These are phyloP conservation scores for Drosophila barbarae DNA, from an alignment of 2,888 invertebrate genomes.

Conservation along the genomic window DNA sequence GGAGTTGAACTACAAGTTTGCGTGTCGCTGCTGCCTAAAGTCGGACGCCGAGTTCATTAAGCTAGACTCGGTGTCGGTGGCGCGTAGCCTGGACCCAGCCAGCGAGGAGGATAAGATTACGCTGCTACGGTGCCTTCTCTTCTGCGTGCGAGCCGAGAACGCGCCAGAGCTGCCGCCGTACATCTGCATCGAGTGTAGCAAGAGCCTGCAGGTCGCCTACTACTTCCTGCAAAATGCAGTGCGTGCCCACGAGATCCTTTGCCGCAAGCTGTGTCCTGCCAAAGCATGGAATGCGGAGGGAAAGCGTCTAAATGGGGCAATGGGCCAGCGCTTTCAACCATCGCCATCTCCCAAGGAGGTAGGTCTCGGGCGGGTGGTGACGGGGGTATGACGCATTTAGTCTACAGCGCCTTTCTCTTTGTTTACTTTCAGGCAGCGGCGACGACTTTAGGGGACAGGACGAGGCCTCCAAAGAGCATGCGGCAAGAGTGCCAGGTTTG, in stretches of 20 bases:
- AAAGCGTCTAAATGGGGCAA: slow-evolving; percentile 31
- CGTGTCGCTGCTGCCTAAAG: slow-evolving; percentile 74
- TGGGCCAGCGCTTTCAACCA: neutral
- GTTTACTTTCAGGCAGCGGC: neutral
- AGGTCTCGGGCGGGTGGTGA: slow-evolving; percentile 2
- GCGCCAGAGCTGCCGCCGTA: slow-evolving; percentile 59
- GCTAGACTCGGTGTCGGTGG: slow-evolving; percentile 61
- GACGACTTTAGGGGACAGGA: neutral
- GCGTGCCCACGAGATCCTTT: slow-evolving; percentile 72
- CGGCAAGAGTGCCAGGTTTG: slow-evolving; percentile 75
- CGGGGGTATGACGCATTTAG: neutral
- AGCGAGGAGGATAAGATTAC: slow-evolving; percentile 48
- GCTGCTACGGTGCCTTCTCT: slow-evolving; percentile 66
- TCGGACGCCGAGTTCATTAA: slow-evolving; percentile 69
- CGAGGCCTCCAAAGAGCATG: slow-evolving; percentile 27
- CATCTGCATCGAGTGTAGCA: slow-evolving; percentile 71
- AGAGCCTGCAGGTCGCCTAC: slow-evolving; percentile 69
- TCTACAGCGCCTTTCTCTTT: neutral
- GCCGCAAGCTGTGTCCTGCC: slow-evolving; percentile 54
- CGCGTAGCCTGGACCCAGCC: slow-evolving; percentile 31
- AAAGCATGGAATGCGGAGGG: slow-evolving; percentile 19
- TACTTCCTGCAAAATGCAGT: slow-evolving; percentile 69
- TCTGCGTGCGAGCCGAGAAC: slow-evolving; percentile 65
- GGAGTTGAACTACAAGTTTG: slow-evolving; percentile 59
- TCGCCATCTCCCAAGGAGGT: slow-evolving; percentile 34